phyloP scores from a whole-genome alignment of 2,888 invertebrate genomes.

The Nephrotoma flavescens region DNA sequence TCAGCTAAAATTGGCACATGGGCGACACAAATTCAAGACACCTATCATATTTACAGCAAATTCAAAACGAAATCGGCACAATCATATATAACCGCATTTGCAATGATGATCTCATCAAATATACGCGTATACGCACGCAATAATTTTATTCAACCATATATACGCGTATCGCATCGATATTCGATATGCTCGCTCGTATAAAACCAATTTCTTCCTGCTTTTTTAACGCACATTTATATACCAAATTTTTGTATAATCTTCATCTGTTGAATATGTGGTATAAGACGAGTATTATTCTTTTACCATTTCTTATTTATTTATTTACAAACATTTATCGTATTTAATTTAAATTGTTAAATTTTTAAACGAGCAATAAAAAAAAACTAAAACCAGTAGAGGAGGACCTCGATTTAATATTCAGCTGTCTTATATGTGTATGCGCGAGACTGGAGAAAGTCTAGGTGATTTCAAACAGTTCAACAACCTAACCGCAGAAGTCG shows the following conservation, averaged over 20 bases:
- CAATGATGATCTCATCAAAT: neutral
- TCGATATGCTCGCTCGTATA: neutral
- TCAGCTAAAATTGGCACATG: no score
- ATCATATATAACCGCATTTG: no score
- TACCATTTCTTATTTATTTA: neutral
- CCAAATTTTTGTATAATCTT: neutral
- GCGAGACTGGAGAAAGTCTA: conserved; percentile 19
- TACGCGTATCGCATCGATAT: neutral
- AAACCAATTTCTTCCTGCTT: neutral
- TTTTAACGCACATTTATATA: neutral
- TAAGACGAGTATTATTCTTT: neutral
- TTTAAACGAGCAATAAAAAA: neutral
- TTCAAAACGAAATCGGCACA: no score
- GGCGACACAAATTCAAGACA: no score
- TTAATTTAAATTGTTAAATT: neutral
- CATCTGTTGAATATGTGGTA: neutral
- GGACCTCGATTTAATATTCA: conserved; percentile 16
- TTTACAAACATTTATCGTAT: neutral
- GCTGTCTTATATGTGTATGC: conserved; percentile 7
- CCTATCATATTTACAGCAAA: no score
- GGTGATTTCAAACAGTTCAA: conserved; percentile 14
- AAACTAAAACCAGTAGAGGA: conserved; percentile 2
- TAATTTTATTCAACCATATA: neutral
- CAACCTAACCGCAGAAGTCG: conserved; percentile 11
- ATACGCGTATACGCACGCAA: neutral